Percentiles rank a stretch among this genome's conserved stretches.
phyloP scores from a whole-genome alignment of 53 echinoderm and acorn worm species.

The Zoroaster sp. region DNA sequence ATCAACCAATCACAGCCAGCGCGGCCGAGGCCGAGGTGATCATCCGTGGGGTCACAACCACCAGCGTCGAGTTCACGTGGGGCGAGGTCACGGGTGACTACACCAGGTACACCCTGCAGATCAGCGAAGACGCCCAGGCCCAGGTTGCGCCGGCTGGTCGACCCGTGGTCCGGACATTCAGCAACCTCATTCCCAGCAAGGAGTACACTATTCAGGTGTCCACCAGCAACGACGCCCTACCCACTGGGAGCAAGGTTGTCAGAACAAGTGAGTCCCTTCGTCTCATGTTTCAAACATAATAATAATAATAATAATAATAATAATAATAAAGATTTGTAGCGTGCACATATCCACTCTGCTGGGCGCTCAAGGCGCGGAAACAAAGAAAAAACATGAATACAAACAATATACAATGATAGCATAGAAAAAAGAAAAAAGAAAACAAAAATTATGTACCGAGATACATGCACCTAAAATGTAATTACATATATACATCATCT shows the following conservation, averaged over 20 bases:
- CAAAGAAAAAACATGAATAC: too few relatives aligned
- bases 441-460: too few relatives aligned
- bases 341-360: too few relatives aligned
- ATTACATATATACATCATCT: too few relatives aligned
- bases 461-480: too few relatives aligned
- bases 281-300: background rate
- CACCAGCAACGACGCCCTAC: background rate
- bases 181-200: constrained; percentile 19
- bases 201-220: constrained; percentile 32
- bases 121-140: background rate
- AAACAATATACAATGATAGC: too few relatives aligned
- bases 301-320: too few relatives aligned
- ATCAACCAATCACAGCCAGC: constrained; percentile 9
- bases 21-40: constrained; percentile 39
- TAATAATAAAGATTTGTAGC: too few relatives aligned
- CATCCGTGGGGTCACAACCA: constrained; percentile 14
- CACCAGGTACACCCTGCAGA: constrained; percentile 15
- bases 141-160: background rate
- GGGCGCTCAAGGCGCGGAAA: too few relatives aligned
- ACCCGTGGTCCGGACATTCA: background rate
- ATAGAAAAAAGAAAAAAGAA: too few relatives aligned
- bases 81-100: constrained; percentile 12
- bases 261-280: constrained; percentile 34
- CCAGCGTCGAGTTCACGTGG: constrained; percentile 48
- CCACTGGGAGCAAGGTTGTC: constrained; percentile 38